Conservation (phyloP, 2,888 invertebrate genomes). For the Noctua pronuba region DNA sequence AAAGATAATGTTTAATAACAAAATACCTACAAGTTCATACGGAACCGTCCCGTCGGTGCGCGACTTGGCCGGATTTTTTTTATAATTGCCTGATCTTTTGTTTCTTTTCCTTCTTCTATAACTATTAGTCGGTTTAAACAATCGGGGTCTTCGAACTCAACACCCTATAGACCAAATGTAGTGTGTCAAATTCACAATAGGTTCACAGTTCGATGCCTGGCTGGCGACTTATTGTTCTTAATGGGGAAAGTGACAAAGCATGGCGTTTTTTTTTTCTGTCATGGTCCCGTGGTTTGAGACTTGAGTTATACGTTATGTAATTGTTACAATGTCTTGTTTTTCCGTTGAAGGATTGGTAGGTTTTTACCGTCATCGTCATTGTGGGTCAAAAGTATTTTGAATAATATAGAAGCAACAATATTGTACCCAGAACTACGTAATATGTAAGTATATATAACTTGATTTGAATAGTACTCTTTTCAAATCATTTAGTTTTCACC, state of each 20-base stretch:
- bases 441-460: no score
- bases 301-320: conserved; percentile 14
- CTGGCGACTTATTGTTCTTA: conserved; percentile 56
- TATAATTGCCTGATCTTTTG: background rate
- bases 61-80: background rate
- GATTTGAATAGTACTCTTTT: no score
- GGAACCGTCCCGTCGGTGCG: no score
- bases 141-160: conserved; percentile 31
- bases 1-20: no score
- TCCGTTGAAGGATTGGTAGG: background rate
- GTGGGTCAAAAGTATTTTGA: no score
- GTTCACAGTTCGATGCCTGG: conserved; percentile 63
- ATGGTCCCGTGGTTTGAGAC: conserved; percentile 32
- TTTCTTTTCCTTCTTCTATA: background rate
- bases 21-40: no score
- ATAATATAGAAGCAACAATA: no score
- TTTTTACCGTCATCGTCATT: no score
- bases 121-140: conserved; percentile 11
- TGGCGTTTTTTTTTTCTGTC: conserved; percentile 39
- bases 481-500: no score
- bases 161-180: conserved; percentile 33
- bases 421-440: no score
- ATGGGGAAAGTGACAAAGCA: conserved; percentile 59
- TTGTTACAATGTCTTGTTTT: background rate
- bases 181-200: conserved; percentile 64